Evolutionary conservation across 2,797 vertebrate genomes (phyloP), one percentile per base, ranked within the genome.

Genomic region (Muraenolepis orangiensis): DNA sequence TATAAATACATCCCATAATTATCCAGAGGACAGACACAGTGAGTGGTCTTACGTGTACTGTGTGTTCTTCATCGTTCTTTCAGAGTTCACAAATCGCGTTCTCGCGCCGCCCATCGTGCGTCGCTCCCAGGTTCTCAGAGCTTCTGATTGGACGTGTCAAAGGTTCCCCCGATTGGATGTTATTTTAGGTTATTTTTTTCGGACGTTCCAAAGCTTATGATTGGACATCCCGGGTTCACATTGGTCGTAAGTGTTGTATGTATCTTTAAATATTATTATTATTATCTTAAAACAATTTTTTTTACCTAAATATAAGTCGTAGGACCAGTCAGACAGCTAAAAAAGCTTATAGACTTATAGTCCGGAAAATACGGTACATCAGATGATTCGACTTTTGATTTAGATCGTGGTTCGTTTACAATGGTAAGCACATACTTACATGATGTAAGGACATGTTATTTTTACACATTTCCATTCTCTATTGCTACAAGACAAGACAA

Each of bases 1-100:
- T n/a, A 93, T 86, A 90, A 93, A 93, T 87, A 90, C 86, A 85
- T 91, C 84, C 87, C 88, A 91, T 89, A 85, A 92, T 91, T 86
- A 91, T 83, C 31, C 8, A 75, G 85, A 77, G 76, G 82, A 86
- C 87, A 88, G n/a, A n/a, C n/a, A n/a, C n/a, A 87, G 18, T 86
- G 87, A 90, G 90, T 89, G 90, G 86, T 87, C 81, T 88, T 79
- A 80, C 42, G 31, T 88, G 82, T 84, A 74, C n/a, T n/a, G n/a
- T n/a, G n/a, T n/a, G n/a, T n/a, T n/a, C n/a, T n/a, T n/a, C n/a
- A 87, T 85, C 90, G 85, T 89, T 89, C 85, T 86, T 78, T 79
- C 14, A 66, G 81, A 90, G 78, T 77, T 72, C 71, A 26, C 5
- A 13, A n/a, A 66, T 67, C 26, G 32, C 75, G 32, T 70, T 79